These are phyloP conservation scores for Zaprionus africanus DNA, from an alignment of 1,140 invertebrate genomes.

Conservation along the genomic window DNA sequence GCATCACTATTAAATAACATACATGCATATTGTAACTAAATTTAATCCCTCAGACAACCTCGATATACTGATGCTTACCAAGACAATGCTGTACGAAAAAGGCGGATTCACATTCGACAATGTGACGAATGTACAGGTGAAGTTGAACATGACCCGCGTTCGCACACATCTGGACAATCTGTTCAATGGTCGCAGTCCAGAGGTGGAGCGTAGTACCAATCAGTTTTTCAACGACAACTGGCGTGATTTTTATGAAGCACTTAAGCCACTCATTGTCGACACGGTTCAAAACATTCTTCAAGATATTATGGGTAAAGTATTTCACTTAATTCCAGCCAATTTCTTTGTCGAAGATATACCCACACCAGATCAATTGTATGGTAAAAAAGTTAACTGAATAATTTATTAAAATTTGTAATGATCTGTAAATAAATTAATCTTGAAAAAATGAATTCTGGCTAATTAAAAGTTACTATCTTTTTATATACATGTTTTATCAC, in stretches of 20 bases:
- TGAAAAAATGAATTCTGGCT: not conserved
- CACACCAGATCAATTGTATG: slow-evolving; percentile 64
- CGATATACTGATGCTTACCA: slow-evolving; percentile 87
- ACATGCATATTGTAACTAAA: not conserved
- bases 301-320: slow-evolving; percentile 87
- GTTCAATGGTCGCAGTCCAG: slow-evolving; percentile 73
- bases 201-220: slow-evolving; percentile 87
- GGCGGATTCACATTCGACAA: slow-evolving; percentile 88
- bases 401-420: not conserved
- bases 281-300: slow-evolving; percentile 88
- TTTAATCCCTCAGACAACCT: slow-evolving; percentile 85
- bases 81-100: slow-evolving; percentile 86
- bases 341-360: slow-evolving; percentile 80
- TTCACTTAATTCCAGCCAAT: slow-evolving; percentile 87
- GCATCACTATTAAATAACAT: not conserved
- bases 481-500: too few species aligned
- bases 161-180: slow-evolving; percentile 65
- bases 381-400: slow-evolving; percentile 77
- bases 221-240: slow-evolving; percentile 89
- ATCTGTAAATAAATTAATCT: not conserved
- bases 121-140: slow-evolving; percentile 86
- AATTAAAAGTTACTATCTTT: not conserved
- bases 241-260: slow-evolving; percentile 87
- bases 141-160: slow-evolving; percentile 85
- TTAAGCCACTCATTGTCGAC: slow-evolving; percentile 87